Evolutionary conservation across 2,888 invertebrate genomes (phyloP), one percentile per base, ranked within the genome.

Genomic region (Blera fallax): DNA sequence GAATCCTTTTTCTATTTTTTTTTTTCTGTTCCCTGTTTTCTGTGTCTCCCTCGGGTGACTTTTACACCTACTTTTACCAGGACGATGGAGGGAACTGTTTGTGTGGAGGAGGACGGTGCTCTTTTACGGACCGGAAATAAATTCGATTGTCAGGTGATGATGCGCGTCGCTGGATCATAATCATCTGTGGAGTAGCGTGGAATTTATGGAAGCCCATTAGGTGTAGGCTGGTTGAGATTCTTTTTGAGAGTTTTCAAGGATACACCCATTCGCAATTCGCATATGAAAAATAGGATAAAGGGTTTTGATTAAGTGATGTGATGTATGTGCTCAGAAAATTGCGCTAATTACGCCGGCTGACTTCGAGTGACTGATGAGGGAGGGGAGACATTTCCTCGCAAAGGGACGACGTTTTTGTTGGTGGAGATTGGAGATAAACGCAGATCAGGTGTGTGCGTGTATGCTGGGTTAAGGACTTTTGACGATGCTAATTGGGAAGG

Each of bases 121-220:
- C 45, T 64, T 43, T n/a, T 69, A 64, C 43, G 70, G 74, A 70
- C 65, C 76, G 80, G 80, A 85, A 76, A 85, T 85, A 85, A 85
- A 80, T 85, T 80, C 69, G 80, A 80, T 80, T 85, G 84, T 85
- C 84, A 80, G 80, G 80, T 85, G 84, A 85, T 85, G 80, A 85
- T 80, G 76, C 80, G 84, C 80, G 70, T 65, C 70, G 70, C 70
- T 76, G 84, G 80, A 85, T 85, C 84, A 85, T 85, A 85, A 85
- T 76, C 84, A 80, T 76, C 69, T 54, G 69, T 40, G 80, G 45
- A 76, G 74, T 54, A 65, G 70, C 64, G 52, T 45, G 16, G 58
- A 70, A 84, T 85, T 85, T 85, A 85, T 80, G 64, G 32, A 14
- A 29, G 34, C 52, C 76, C 83, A 67, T 84, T 79, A 56, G 62